Percentiles rank a stretch among this genome's conserved stretches.
Conservation (phyloP, 2,113 vertebrate genomes). For the Chloropsis hardwickii region DNA sequence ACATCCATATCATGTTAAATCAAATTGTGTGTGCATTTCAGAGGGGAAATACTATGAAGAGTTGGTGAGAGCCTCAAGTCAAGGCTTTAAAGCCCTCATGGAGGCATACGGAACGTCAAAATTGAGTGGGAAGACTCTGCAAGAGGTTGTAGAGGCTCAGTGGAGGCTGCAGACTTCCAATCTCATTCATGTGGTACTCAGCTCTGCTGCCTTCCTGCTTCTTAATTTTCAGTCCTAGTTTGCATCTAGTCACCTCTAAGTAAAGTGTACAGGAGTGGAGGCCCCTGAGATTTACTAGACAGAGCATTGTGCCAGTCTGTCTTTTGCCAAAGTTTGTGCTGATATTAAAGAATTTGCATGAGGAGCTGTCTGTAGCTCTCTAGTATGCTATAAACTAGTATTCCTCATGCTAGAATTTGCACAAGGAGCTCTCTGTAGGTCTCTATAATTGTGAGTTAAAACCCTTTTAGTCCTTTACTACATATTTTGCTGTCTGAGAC, state of each 20-base stretch:
- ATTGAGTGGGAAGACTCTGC: background rate
- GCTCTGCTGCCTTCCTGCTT: background rate
- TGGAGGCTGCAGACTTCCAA: background rate
- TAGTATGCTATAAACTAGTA: background rate
- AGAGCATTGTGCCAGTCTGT: background rate
- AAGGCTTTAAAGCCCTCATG: background rate
- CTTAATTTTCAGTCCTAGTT: background rate
- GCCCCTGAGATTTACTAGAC: background rate
- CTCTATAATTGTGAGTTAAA: background rate
- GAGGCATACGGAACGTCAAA: background rate
- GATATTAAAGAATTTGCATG: background rate
- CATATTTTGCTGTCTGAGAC: background rate
- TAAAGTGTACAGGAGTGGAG: background rate
- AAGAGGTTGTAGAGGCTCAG: background rate
- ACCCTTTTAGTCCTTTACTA: background rate
- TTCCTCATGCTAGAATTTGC: background rate
- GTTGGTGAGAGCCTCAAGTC: background rate
- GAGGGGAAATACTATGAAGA: background rate
- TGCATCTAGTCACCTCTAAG: background rate
- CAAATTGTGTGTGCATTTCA: background rate
- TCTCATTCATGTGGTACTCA: fast-evolving
- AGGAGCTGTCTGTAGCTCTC: background rate
- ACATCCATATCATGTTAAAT: background rate
- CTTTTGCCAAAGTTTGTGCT: background rate
- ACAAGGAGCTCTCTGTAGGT: background rate